A percentile compares a stretch with the other conserved stretches of the same genome.
These are phyloP conservation scores for Archivesica marissinica DNA, from an alignment of 1,140 invertebrate genomes.

Conservation along the genomic window DNA sequence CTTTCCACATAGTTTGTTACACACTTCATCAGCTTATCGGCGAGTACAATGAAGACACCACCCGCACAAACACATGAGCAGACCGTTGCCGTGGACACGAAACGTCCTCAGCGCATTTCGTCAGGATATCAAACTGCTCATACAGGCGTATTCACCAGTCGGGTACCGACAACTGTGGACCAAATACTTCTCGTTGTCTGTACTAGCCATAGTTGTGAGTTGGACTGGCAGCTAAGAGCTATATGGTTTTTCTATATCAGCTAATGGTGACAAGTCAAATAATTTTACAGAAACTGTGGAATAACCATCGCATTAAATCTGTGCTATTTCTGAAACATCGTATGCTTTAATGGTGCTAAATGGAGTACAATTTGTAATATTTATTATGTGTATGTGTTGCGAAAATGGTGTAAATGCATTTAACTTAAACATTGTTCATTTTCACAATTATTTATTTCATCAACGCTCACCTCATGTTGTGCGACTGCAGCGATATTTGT, in stretches of 20 bases:
- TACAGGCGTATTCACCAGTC: background rate
- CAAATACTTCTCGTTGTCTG: constrained; percentile 1
- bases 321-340: constrained; percentile 6
- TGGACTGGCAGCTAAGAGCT: constrained; percentile 47
- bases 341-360: constrained; percentile 32
- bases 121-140: background rate
- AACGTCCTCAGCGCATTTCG: background rate
- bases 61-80: background rate
- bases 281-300: background rate
- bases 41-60: background rate
- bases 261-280: background rate
- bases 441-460: constrained; percentile 45
- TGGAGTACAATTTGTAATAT: background rate
- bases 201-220: constrained; percentile 18
- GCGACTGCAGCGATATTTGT: background rate
- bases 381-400: constrained; percentile 25
- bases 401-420: constrained; percentile 21
- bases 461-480: background rate
- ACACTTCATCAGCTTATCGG: background rate
- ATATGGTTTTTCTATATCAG: background rate
- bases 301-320: background rate
- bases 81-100: too few relatives aligned
- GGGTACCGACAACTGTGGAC: constrained; percentile 23
- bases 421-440: background rate
- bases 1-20: background rate